Percentiles rank a stretch among this genome's conserved stretches.
Evolutionary conservation across 2,888 invertebrate genomes (phyloP).

Genomic region (Ceramica pisi): DNA sequence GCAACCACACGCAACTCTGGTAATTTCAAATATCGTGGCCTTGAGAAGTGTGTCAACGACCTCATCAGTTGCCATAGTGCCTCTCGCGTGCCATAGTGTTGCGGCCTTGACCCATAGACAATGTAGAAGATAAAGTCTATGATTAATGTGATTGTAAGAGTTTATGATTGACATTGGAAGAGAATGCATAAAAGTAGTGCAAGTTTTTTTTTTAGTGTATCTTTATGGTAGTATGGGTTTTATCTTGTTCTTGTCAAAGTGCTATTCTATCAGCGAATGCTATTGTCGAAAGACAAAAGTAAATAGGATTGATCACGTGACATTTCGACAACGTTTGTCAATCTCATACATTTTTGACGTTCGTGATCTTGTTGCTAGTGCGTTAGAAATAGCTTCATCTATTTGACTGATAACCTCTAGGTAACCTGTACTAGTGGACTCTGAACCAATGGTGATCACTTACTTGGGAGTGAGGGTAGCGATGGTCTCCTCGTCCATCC

Average conservation of each 20-base stretch:
- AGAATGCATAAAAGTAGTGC: neutral
- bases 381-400: no score
- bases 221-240: no score
- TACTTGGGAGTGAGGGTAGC: slow-evolving; percentile 83
- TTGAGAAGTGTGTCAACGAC: slow-evolving; percentile 35
- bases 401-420: no score
- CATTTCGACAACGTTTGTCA: no score
- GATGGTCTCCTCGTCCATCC: slow-evolving; percentile 93
- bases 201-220: no score
- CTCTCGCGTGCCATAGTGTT: neutral
- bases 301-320: no score
- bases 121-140: neutral
- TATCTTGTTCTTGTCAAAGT: no score
- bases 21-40: neutral
- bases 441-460: slow-evolving; percentile 43
- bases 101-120: slow-evolving; percentile 25
- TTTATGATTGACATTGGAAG: neutral
- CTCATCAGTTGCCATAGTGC: neutral
- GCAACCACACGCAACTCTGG: neutral
- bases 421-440: no score
- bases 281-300: no score
- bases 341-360: no score
- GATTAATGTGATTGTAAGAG: neutral
- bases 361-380: no score
- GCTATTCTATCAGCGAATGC: no score